phyloP scores from a whole-genome alignment of 2,888 invertebrate genomes.

The Limnephilus lunatus region DNA sequence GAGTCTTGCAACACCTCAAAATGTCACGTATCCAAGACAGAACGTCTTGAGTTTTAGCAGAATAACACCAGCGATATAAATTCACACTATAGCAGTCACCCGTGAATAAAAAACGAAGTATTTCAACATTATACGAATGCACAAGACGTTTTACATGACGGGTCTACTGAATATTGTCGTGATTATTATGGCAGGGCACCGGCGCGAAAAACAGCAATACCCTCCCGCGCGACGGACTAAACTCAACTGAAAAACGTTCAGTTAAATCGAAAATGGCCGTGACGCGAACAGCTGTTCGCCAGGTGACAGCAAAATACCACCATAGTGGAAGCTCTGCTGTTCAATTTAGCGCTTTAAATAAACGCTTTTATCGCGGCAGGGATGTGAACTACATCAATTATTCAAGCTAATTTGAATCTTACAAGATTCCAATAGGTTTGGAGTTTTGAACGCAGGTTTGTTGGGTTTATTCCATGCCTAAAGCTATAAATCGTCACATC shows the following conservation, averaged over 20 bases:
- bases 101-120: conserved; percentile 46
- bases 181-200: conserved; percentile 42
- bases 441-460: not conserved
- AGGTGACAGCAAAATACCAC: conserved; percentile 34
- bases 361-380: not conserved
- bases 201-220: conserved; percentile 22
- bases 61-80: conserved; percentile 45
- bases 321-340: not conserved
- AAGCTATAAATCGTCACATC: not conserved
- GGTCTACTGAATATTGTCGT: conserved; percentile 56
- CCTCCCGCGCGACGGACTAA: not conserved
- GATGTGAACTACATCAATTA: not conserved
- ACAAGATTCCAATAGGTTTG: not conserved
- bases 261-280: conserved; percentile 55
- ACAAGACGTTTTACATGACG: conserved; percentile 42
- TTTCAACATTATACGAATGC: conserved; percentile 42
- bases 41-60: conserved; percentile 28
- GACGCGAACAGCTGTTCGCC: conserved; percentile 54
- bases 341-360: not conserved
- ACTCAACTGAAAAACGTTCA: conserved; percentile 51
- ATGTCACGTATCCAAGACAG: conserved; percentile 50
- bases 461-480: not conserved
- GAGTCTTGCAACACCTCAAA: conserved; percentile 19
- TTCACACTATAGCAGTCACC: conserved; percentile 55
- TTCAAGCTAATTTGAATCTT: not conserved